Evolutionary conservation across 2,797 vertebrate genomes (phyloP), one percentile per base, ranked within the genome.

Genomic region (Lithobates sylvaticus): DNA sequence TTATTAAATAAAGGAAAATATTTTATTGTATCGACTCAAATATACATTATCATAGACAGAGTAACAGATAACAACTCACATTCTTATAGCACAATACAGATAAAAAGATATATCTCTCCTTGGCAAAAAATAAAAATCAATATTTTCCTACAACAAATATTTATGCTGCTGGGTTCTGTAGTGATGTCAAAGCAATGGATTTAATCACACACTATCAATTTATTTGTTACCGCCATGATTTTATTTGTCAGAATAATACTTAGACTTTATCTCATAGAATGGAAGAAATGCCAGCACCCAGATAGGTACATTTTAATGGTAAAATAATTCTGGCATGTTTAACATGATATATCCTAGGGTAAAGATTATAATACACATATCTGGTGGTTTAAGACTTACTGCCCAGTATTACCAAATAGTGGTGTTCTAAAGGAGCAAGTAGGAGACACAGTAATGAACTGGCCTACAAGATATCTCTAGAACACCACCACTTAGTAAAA

Each of bases 161-260:
- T 93, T 92, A 93, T 86, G 92, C 92, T 92, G 91, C 86, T 91
- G 89, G 90, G 90, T 93, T 90, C 92, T 91, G 92, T 91, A 85
- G 91, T 91, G 90, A 61, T 88, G 84, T 92, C 89, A 90, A 89
- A 90, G 64, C 84, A 73, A 89, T 90, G 92, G 86, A 89, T 91
- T 92, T 85, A 88, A 92, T 91, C 92, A 91, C 89, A 90, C 92
- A 83, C 86, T 86, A 83, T 54, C 78, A 88, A 88, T 91, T 91
- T 93, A 92, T 75, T 93, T 61, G 89, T 94, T 91, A 91, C 89
- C 91, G 89, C 91, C 93, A 94, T 91, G 93, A 93, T 94, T 94
- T 93, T 92, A 91, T 93, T 91, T 91, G 88, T 90, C 79, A 44
- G 50, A 58, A 61, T 93, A 90, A 89, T 93, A 92, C 89, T 93